phyloP scores from a whole-genome alignment of 2,797 vertebrate species.

The Chloroceryle amazona region DNA sequence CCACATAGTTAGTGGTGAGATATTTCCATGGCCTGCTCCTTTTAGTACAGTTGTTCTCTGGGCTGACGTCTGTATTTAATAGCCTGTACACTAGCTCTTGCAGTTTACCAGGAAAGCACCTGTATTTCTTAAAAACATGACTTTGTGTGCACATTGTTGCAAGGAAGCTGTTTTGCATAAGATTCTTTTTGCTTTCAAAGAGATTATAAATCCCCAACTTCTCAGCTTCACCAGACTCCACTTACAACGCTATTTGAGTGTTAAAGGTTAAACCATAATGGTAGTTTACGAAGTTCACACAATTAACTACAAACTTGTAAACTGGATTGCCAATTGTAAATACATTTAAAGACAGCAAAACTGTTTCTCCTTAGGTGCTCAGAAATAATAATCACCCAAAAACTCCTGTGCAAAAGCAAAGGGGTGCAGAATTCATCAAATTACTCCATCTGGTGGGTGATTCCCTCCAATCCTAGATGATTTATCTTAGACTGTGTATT shows the following conservation, averaged over 20 bases:
- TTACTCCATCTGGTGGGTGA: constrained; percentile 65
- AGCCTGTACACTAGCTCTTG: not conserved
- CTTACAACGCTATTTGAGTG: not conserved
- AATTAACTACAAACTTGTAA: not conserved
- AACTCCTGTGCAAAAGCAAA: not conserved
- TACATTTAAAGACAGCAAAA: not conserved
- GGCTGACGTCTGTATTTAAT: not conserved
- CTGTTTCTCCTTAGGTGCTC: not conserved
- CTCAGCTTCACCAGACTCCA: not conserved
- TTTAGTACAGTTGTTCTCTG: not conserved
- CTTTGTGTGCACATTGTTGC: not conserved
- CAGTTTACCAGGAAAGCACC: not conserved
- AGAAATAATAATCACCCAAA: not conserved
- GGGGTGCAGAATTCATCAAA: not conserved
- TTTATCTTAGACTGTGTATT: constrained; percentile 43
- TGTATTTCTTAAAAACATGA: not conserved
- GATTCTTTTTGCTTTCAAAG: not conserved
- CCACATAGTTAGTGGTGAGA: not conserved
- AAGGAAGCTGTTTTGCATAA: not conserved
- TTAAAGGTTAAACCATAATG: not conserved
- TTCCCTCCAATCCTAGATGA: constrained; percentile 55
- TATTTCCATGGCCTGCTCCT: not conserved
- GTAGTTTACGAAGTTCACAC: not conserved
- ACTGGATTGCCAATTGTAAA: not conserved
- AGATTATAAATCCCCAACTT: not conserved